phyloP scores from a whole-genome alignment of 1,140 invertebrate genomes.

The Solenopsis fugax region DNA sequence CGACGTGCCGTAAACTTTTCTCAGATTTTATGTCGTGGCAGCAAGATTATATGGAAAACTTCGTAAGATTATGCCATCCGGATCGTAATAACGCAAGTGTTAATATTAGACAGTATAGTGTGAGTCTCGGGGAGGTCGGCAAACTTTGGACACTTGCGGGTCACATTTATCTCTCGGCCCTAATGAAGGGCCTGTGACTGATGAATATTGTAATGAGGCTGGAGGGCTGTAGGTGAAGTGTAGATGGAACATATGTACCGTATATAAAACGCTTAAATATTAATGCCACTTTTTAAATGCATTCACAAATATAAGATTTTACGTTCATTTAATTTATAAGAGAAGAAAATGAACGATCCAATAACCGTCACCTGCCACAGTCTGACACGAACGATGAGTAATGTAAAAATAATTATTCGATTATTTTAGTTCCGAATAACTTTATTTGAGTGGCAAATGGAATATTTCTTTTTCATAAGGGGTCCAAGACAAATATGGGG shows the following conservation, averaged over 20 bases:
- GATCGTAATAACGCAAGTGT: conserved; percentile 40
- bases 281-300: conserved; percentile 26
- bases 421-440: conserved; percentile 9
- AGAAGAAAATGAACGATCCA: neutral
- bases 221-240: neutral
- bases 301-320: neutral
- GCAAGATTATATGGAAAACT: conserved; percentile 51
- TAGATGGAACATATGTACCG: neutral
- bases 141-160: conserved; percentile 57
- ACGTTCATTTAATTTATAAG: neutral
- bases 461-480: neutral
- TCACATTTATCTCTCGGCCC: conserved; percentile 49
- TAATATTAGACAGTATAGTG: conserved; percentile 45
- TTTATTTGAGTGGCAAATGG: neutral
- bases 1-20: neutral
- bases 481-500: neutral
- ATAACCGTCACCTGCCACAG: conserved; percentile 17
- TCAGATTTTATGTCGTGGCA: conserved; percentile 21
- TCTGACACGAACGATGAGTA: conserved; percentile 16
- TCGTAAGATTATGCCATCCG: conserved; percentile 45
- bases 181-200: conserved; percentile 52
- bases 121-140: conserved; percentile 26
- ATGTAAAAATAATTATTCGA: conserved; percentile 20
- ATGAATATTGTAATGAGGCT: conserved; percentile 43
- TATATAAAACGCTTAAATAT: conserved; percentile 23